These are phyloP conservation scores for Chionoecetes opilio DNA, from an alignment of 1,140 invertebrate genomes.

Conservation along the genomic window DNA sequence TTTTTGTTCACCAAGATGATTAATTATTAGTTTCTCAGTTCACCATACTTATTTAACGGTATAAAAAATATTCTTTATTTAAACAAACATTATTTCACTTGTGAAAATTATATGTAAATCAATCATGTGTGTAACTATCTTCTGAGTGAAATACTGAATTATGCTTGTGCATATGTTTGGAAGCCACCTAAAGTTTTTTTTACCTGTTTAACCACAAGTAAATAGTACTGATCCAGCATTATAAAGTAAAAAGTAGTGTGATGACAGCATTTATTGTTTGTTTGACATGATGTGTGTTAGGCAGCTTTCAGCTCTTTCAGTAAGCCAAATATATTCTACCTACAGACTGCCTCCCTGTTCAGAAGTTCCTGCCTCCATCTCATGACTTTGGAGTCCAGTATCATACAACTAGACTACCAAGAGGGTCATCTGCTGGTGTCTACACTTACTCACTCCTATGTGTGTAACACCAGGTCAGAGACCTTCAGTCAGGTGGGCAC, in stretches of 20 bases:
- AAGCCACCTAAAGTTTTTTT: not conserved
- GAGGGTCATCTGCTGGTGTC: constrained; percentile 67
- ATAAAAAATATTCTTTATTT: no score
- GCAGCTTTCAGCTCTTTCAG: not conserved
- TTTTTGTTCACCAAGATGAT: no score
- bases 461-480: constrained; percentile 67
- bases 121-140: not conserved
- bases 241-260: not conserved
- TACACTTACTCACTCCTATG: constrained; percentile 63
- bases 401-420: constrained; percentile 66
- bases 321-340: not conserved
- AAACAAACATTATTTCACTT: no score
- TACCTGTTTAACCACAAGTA: not conserved
- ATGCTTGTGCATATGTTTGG: not conserved
- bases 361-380: constrained; percentile 59
- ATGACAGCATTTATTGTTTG: not conserved
- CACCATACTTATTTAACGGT: no score
- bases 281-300: not conserved
- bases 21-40: no score
- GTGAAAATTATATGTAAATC: no score
- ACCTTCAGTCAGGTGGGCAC: constrained; percentile 68
- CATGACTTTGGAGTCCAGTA: constrained; percentile 69
- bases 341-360: constrained; percentile 67
- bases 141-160: not conserved
- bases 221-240: not conserved